These are phyloP conservation scores for Formica aserva DNA, from an alignment of 2,888 invertebrate genomes.

Conservation along the genomic window DNA sequence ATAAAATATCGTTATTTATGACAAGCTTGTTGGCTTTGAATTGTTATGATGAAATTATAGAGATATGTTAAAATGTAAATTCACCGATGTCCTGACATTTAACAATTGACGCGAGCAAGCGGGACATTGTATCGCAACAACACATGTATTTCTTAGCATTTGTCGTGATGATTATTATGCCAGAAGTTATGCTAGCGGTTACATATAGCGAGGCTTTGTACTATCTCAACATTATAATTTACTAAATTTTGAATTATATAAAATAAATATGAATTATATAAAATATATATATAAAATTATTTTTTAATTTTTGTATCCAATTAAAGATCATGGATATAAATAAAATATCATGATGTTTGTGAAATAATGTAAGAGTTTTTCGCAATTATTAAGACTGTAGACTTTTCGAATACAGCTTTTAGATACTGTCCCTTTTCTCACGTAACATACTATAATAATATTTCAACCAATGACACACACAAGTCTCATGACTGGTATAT, in stretches of 20 bases:
- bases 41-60: neutral
- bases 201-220: neutral
- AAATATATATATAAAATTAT: neutral
- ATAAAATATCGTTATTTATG: constrained; percentile 3
- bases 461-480: neutral
- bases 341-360: neutral
- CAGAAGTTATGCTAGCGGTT: neutral
- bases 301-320: neutral
- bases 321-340: neutral
- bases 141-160: neutral
- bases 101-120: constrained; percentile 1
- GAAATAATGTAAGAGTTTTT: neutral
- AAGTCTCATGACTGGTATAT: neutral
- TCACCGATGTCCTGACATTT: neutral
- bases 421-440: neutral
- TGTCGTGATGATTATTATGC: neutral
- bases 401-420: neutral
- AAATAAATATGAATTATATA: neutral
- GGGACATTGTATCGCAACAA: neutral
- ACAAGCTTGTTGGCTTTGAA: neutral
- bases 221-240: neutral
- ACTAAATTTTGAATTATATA: neutral
- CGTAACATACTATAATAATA: neutral
- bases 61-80: constrained; percentile 7
- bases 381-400: neutral